A percentile compares a stretch with the other conserved stretches of the same genome.
Evolutionary conservation across 1,140 invertebrate genomes (phyloP).

Genomic region (Nebria ingens): DNA sequence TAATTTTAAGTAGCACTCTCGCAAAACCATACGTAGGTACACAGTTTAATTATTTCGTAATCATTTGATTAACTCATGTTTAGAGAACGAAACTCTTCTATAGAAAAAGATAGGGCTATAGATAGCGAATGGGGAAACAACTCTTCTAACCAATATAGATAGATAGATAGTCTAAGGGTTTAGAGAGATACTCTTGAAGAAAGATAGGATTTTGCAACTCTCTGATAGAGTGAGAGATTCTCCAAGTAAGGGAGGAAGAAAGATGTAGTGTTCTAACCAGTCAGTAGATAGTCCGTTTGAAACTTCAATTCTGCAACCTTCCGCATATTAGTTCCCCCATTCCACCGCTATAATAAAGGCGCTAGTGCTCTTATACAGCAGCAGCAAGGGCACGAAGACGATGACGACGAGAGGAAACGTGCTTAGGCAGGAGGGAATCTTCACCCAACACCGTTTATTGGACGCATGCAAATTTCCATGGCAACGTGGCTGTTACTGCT

Average conservation of each 20-base stretch:
- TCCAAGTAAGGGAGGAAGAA: neutral
- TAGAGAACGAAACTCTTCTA: neutral
- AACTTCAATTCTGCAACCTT: conserved; percentile 8
- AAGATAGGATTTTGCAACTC: neutral
- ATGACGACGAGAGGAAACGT: neutral
- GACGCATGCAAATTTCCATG: conserved; percentile 32
- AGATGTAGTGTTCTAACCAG: neutral
- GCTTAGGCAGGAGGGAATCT: neutral
- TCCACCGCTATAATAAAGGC: neutral
- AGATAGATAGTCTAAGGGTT: neutral
- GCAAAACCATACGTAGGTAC: neutral
- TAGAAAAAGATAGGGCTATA: neutral
- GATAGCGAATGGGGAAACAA: neutral
- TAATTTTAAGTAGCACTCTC: neutral
- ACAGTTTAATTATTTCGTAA: conserved; percentile 6
- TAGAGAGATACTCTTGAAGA: too few species aligned
- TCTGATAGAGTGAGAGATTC: neutral
- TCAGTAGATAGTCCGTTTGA: neutral
- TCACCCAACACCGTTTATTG: conserved; percentile 24
- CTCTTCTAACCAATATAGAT: neutral
- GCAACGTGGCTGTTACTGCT: conserved; percentile 19
- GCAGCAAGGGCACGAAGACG: too few species aligned
- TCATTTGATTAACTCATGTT: conserved; percentile 2
- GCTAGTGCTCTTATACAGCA: neutral
- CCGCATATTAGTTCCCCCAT: conserved; percentile 4